Percentiles rank a stretch among this genome's conserved stretches.
Evolutionary conservation across 2,797 vertebrate species (phyloP).

Genomic region (Bufotes viridis): DNA sequence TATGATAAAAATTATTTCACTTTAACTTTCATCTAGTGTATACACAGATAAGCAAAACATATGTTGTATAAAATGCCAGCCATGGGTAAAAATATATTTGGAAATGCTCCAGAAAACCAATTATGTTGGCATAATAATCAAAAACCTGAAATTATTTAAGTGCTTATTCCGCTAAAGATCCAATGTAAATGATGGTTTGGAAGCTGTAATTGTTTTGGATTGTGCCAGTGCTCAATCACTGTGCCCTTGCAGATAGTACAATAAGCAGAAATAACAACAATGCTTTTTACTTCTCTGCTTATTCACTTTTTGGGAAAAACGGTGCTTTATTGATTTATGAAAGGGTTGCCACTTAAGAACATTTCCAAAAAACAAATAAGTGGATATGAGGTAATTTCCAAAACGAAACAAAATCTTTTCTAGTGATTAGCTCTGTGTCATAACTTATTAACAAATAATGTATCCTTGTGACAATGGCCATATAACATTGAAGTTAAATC

Average conservation of each 20-base stretch:
- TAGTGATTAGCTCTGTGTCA: neutral
- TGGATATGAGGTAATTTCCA: neutral
- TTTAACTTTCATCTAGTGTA: neutral
- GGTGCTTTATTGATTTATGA: neutral
- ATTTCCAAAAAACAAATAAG: conserved; percentile 6
- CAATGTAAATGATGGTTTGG: neutral
- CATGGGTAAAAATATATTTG: neutral
- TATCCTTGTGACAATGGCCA: neutral
- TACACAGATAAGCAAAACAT: neutral
- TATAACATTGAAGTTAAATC: neutral
- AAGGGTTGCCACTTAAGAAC: neutral
- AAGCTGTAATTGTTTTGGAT: conserved; percentile 19
- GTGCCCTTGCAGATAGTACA: neutral
- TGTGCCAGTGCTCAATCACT: conserved; percentile 23
- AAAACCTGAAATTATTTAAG: conserved; percentile 9
- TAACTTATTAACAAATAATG: neutral
- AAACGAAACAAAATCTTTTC: neutral
- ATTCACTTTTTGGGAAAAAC: neutral
- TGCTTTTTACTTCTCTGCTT: neutral
- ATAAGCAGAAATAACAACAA: neutral
- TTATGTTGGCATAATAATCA: neutral
- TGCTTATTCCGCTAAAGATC: conserved; percentile 16
- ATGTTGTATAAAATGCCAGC: neutral
- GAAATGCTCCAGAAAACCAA: conserved; percentile 18
- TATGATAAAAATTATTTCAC: neutral